These are phyloP conservation scores for Cybosia mesomella DNA, from an alignment of 2,888 invertebrate genomes.

Conservation along the genomic window DNA sequence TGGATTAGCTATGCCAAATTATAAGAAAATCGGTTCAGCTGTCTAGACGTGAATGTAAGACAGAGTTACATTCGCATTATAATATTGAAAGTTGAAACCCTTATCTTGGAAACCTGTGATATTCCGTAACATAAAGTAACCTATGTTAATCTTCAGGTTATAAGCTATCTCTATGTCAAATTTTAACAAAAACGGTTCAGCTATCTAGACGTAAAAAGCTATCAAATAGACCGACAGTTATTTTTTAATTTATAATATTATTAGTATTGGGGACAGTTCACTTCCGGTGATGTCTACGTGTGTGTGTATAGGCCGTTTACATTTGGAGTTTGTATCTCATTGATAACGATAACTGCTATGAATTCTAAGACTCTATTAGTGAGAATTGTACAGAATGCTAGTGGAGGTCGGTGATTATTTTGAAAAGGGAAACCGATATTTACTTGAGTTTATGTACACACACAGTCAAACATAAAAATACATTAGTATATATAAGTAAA, in stretches of 20 bases:
- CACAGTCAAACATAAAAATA: too few relatives aligned
- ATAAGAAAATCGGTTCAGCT: too few relatives aligned
- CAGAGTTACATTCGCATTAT: too few relatives aligned
- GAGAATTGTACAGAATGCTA: not conserved
- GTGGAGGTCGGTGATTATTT: not conserved
- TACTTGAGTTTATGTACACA: too few relatives aligned
- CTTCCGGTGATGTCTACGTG: not conserved
- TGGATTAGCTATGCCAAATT: too few relatives aligned
- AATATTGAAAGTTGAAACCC: too few relatives aligned
- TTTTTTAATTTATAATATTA: not conserved
- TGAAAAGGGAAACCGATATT: not conserved
- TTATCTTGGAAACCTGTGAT: too few relatives aligned
- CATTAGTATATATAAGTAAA: too few relatives aligned
- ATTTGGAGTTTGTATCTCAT: not conserved
- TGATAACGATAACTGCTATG: conserved; percentile 5
- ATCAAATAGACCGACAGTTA: not conserved
- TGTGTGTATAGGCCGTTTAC: not conserved
- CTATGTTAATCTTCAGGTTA: not conserved
- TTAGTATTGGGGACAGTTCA: not conserved
- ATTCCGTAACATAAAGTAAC: too few relatives aligned
- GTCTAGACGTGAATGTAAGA: too few relatives aligned
- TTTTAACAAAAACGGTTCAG: not conserved
- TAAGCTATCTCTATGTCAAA: not conserved
- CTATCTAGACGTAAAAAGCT: not conserved
- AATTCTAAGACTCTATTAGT: not conserved